Percentiles rank a stretch among this genome's conserved stretches.
Conservation (phyloP, 2,797 vertebrate species). For the Acanthiza pusilla region DNA sequence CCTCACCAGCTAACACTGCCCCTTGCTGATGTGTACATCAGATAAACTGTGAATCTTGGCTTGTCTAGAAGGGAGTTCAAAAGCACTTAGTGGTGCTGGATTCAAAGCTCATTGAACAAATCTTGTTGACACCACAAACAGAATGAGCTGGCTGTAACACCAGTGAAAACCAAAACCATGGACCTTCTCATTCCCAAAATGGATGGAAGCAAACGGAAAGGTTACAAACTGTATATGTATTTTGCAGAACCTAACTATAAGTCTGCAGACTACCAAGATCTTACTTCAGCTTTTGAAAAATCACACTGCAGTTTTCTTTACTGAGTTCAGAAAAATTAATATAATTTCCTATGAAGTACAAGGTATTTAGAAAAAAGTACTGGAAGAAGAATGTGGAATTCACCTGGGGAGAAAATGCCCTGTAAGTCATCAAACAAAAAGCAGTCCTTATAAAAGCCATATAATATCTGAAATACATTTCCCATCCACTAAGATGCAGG, state of each 20-base stretch:
- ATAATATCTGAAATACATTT: neutral
- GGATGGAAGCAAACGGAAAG: neutral
- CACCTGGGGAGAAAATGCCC: neutral
- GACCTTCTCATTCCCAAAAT: neutral
- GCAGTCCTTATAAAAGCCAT: neutral
- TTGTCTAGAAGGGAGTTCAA: neutral
- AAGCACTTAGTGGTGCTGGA: neutral
- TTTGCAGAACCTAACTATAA: neutral
- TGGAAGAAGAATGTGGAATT: neutral
- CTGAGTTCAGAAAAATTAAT: neutral
- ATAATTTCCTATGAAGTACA: neutral
- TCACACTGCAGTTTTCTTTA: neutral
- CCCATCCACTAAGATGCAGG: neutral
- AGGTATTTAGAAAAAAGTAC: neutral
- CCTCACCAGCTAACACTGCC: neutral
- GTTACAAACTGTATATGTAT: neutral
- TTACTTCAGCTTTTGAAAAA: neutral
- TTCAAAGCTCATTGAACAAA: neutral
- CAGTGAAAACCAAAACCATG: neutral
- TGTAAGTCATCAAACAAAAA: neutral
- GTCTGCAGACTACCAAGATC: neutral
- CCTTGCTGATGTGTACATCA: neutral
- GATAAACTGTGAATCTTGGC: neutral
- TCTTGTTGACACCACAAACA: neutral
- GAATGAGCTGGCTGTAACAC: neutral